Evolutionary conservation across 2,888 invertebrate genomes (phyloP).

Genomic region (Drosophila neutralis): DNA sequence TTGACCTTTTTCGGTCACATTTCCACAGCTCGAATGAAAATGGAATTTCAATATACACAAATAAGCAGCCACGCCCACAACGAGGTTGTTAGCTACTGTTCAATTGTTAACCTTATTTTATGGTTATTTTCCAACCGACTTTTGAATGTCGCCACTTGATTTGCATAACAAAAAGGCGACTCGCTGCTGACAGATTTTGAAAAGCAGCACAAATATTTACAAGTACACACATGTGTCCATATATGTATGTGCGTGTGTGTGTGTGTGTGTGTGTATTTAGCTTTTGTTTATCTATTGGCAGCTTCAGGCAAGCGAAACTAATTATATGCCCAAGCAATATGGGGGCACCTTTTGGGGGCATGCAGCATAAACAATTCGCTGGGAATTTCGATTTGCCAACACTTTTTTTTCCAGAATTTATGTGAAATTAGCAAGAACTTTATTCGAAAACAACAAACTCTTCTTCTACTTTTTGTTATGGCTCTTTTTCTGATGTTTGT

Average conservation of each 20-base stretch:
- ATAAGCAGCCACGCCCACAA: constrained; percentile 55
- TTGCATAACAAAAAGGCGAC: constrained; percentile 70
- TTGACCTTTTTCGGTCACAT: constrained; percentile 71
- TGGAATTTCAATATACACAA: constrained; percentile 47
- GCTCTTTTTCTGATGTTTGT: constrained; percentile 32
- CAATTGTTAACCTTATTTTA: constrained; percentile 52
- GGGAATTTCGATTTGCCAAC: constrained; percentile 35
- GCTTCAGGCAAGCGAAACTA: constrained; percentile 62
- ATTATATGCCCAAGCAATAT: constrained; percentile 62
- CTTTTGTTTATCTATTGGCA: constrained; percentile 58
- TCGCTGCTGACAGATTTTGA: constrained; percentile 10
- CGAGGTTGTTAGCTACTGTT: constrained; percentile 11
- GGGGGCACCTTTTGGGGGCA: constrained; percentile 51
- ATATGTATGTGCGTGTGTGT: neutral
- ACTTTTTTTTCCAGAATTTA: constrained; percentile 27
- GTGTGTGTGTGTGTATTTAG: constrained; percentile 4
- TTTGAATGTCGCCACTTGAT: constrained; percentile 57
- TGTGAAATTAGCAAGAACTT: constrained; percentile 61
- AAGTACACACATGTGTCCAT: neutral
- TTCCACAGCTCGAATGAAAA: constrained; percentile 41
- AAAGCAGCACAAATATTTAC: constrained; percentile 16
- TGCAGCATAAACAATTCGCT: constrained; percentile 51
- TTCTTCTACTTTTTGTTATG: constrained; percentile 27
- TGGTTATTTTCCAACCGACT: constrained; percentile 34
- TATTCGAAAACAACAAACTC: constrained; percentile 31